Percentiles rank a stretch among this genome's conserved stretches.
phyloP scores from a whole-genome alignment of 2,113 vertebrate genomes.

The Cricetomys ansorgei region DNA sequence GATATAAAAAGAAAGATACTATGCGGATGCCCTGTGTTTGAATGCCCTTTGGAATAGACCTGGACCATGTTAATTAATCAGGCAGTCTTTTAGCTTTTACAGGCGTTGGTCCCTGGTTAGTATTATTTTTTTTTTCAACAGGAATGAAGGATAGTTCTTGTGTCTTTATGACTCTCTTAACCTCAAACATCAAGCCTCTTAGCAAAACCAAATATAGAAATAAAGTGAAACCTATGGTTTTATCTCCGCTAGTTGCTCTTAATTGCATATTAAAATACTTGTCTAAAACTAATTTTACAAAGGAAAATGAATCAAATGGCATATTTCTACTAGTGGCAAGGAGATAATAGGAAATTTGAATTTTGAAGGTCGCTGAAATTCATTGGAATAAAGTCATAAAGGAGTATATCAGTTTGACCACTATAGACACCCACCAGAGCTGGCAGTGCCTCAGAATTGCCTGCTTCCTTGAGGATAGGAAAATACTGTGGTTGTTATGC shows the following conservation, averaged over 20 bases:
- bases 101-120: conserved; percentile 7
- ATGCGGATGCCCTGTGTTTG: neutral
- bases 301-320: neutral
- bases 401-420: neutral
- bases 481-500: accelerated
- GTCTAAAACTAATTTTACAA: conserved; percentile 14
- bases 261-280: neutral
- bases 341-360: neutral
- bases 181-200: neutral
- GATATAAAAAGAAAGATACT: conserved; percentile 20
- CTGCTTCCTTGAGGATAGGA: neutral
- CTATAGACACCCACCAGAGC: neutral
- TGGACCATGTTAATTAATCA: conserved; percentile 44
- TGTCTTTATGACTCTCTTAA: conserved; percentile 42
- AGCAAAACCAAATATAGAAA: conserved; percentile 36
- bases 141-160: conserved; percentile 24
- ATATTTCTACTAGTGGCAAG: neutral
- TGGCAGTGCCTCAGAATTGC: neutral
- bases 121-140: conserved; percentile 50
- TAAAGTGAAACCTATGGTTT: neutral
- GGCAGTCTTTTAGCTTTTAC: conserved; percentile 28
- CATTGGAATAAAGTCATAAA: neutral
- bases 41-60: neutral
- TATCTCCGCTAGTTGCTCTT: neutral
- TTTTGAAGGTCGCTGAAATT: neutral